Conservation (phyloP, 2,888 invertebrate species). For the Epistrophe eligans region DNA sequence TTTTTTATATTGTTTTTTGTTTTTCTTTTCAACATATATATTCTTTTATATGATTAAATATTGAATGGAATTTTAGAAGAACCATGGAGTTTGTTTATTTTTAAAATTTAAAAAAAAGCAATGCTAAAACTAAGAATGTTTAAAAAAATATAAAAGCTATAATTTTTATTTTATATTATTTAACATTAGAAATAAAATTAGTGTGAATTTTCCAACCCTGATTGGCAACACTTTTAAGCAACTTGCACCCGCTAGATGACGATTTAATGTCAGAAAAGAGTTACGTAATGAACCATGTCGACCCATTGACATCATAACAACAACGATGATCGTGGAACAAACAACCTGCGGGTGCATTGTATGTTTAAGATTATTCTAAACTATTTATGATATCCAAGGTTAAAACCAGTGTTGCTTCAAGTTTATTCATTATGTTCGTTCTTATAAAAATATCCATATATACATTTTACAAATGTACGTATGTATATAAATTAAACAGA, state of each 20-base stretch:
- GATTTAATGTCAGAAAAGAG: slow-evolving; percentile 18
- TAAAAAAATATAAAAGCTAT: too few relatives aligned
- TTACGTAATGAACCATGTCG: slow-evolving; percentile 63
- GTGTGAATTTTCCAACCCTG: not conserved
- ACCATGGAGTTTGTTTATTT: too few relatives aligned
- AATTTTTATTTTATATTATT: too few relatives aligned
- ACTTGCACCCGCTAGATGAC: not conserved
- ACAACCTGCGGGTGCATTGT: slow-evolving; percentile 72
- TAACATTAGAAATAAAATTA: too few relatives aligned
- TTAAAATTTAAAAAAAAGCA: too few relatives aligned
- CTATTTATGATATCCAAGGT: slow-evolving; percentile 60
- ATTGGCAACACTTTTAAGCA: slow-evolving; percentile 9
- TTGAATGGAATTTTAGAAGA: too few relatives aligned
- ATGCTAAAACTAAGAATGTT: too few relatives aligned
- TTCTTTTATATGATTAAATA: too few relatives aligned
- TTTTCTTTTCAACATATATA: not conserved
- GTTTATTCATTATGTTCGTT: slow-evolving; percentile 4
- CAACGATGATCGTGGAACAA: slow-evolving; percentile 51
- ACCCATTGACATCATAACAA: slow-evolving; percentile 58
- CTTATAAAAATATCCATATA: not conserved
- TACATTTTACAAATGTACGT: not conserved
- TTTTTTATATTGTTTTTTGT: not conserved
- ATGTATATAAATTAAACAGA: slow-evolving; percentile 20
- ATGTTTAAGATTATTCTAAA: slow-evolving; percentile 47
- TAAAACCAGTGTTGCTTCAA: slow-evolving; percentile 34